Base-by-base conservation (phyloP, 2,797 vertebrate species). In the Momotus momota region DNA sequence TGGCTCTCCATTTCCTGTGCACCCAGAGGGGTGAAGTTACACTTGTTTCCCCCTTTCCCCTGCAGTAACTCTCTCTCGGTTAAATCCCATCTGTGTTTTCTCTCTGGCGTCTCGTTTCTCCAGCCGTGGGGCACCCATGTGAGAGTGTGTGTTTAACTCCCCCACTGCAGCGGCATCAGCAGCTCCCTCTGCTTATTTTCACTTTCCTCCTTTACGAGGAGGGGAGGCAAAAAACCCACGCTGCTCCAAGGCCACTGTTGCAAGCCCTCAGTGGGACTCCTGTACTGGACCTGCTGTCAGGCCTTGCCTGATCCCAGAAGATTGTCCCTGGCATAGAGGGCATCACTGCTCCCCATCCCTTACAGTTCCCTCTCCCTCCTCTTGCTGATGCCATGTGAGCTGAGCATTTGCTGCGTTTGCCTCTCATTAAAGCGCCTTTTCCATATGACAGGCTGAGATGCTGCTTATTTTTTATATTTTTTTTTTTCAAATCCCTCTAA, bases 401-500 rank as follows among this genome's bases (percentile, higher is more conserved):
- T 1, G 4, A 90, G 74, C 31, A 1, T 73, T 95, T 40, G 79
- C 92, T 89, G 89, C 58, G 33, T 93, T 94, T 86, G 75, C 88
- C 2, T 25, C 93, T 97, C 80, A 31, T 96, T 94, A 85, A 80
- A 88, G 81, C 1, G 17, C 86, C 93, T 93, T 74, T 90, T 86
- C 83, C 86, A 33, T 94, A 81, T 69, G 90, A 97, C 86, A 91
- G 84, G 49, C 90, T 9, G 92, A 89, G 83, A 95, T 57, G 86
- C 86, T 82, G 91, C 85, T 80, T 75, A 38, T 65, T 88, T 40
- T 35, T 45, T 82, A 33, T 27, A 38, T 40, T 41, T 48, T 31
- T 57, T 27, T 67, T 61, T 52, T 71, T 61, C n/a, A 25, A 88
- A 69, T 96, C 95, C 90, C 90, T 97, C 81, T 94, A 96, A 96